Conservation (phyloP, 2,113 vertebrate genomes). For the Alligator sinensis region DNA sequence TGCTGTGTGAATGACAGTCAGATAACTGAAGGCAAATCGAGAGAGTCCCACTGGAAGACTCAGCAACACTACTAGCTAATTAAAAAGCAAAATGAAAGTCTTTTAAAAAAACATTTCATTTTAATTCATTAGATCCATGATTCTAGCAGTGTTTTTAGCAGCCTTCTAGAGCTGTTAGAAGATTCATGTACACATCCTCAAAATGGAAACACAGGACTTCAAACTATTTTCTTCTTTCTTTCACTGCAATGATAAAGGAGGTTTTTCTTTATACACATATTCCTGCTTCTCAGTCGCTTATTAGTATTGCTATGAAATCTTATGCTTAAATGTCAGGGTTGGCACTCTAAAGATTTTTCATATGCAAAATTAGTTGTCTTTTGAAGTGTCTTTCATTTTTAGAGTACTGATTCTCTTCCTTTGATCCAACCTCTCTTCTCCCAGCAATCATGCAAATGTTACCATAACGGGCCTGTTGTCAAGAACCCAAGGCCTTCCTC, state of each 20-base stretch:
- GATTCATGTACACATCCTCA: background rate
- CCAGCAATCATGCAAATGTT: background rate
- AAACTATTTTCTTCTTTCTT: background rate
- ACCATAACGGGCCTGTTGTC: constrained; percentile 2
- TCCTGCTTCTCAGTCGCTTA: constrained; percentile 4
- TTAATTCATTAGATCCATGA: background rate
- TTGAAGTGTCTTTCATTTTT: constrained; percentile 27
- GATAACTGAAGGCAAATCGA: background rate
- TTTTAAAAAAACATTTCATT: background rate
- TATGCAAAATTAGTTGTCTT: background rate
- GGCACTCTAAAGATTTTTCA: background rate
- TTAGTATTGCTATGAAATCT: background rate
- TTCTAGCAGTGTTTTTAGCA: background rate
- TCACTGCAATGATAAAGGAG: constrained; percentile 21
- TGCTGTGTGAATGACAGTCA: background rate
- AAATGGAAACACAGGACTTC: background rate
- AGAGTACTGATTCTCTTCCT: constrained; percentile 1
- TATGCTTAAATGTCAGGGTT: constrained; percentile 39
- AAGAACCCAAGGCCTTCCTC: background rate
- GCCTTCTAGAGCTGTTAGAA: background rate
- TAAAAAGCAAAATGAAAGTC: background rate
- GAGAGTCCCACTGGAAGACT: background rate
- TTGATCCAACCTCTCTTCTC: background rate
- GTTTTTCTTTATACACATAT: background rate
- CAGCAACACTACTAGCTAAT: background rate